phyloP scores from a whole-genome alignment of 2,888 invertebrate species.

The Erebia aethiops region DNA sequence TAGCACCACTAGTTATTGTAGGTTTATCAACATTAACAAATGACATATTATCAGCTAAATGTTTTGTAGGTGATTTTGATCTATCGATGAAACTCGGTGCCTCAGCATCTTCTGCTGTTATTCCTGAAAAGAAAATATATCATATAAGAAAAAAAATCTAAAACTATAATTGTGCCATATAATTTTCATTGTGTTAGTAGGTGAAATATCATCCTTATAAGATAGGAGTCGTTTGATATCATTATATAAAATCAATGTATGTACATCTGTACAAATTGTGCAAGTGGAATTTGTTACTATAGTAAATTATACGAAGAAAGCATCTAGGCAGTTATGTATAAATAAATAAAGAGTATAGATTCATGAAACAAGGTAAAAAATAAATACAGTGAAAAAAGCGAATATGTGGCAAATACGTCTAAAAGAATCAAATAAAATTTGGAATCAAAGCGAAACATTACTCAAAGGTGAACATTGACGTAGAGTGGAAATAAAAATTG shows the following conservation, averaged over 20 bases:
- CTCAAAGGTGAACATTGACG: slow-evolving; percentile 66
- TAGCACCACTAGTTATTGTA: slow-evolving; percentile 79
- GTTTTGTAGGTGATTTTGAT: slow-evolving; percentile 77
- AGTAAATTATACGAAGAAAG: slow-evolving; percentile 22
- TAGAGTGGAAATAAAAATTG: slow-evolving; percentile 55
- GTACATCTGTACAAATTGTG: slow-evolving; percentile 1
- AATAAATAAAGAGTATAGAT: slow-evolving; percentile 15
- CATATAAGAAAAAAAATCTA: neutral
- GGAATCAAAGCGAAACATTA: slow-evolving; percentile 83
- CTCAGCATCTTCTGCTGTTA: slow-evolving; percentile 67
- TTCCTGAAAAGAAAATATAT: slow-evolving; percentile 64
- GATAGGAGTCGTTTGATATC: neutral
- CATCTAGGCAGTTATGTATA: slow-evolving; percentile 18
- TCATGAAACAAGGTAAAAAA: slow-evolving; percentile 50
- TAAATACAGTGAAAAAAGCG: slow-evolving; percentile 61
- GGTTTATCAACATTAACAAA: slow-evolving; percentile 80
- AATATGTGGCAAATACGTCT: slow-evolving; percentile 55
- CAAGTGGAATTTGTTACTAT: neutral
- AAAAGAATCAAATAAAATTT: slow-evolving; percentile 60
- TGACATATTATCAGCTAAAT: slow-evolving; percentile 72
- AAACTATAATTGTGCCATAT: slow-evolving; percentile 20
- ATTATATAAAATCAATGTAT: neutral
- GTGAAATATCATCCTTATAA: neutral
- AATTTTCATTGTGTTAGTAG: neutral
- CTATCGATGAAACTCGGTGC: slow-evolving; percentile 66